Conservation (phyloP, 1,140 invertebrate genomes). For the Eueides isabella region DNA sequence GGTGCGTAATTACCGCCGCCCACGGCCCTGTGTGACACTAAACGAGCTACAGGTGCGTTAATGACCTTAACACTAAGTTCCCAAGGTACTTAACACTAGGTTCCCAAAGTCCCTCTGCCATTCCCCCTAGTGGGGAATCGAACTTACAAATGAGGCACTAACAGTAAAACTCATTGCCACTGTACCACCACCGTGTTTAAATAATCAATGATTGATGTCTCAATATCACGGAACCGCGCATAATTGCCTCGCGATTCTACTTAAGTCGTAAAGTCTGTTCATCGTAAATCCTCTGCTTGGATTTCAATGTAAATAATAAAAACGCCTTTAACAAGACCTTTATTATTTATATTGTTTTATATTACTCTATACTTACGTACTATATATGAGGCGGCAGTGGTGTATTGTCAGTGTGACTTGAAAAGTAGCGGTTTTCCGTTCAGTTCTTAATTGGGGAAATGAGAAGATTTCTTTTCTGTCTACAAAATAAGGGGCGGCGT, state of each 20-base stretch:
- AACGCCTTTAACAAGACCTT: slow-evolving; percentile 12
- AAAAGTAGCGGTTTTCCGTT: not conserved
- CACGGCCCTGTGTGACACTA: too few species aligned
- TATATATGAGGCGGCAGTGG: not conserved
- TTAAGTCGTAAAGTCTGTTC: slow-evolving; percentile 10
- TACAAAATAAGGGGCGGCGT: too few species aligned
- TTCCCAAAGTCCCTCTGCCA: too few species aligned
- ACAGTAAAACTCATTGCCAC: not conserved
- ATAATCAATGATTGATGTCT: slow-evolving; percentile 4
- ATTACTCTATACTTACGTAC: not conserved
- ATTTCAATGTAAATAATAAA: slow-evolving; percentile 12
- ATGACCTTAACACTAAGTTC: too few species aligned
- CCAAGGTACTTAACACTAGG: too few species aligned
- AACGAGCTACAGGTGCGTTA: too few species aligned
- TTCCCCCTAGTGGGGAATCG: too few species aligned
- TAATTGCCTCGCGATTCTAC: slow-evolving; percentile 11
- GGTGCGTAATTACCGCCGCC: too few species aligned
- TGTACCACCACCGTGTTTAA: not conserved
- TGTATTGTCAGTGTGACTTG: not conserved
- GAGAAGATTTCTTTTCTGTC: too few species aligned
- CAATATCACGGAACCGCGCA: slow-evolving; percentile 12
- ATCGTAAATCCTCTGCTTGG: not conserved
- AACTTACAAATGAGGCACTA: too few species aligned
- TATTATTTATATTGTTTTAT: slow-evolving; percentile 11
- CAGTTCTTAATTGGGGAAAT: not conserved